A percentile compares a stretch with the other conserved stretches of the same genome.
These are phyloP conservation scores for Intellagama lesueurii DNA, from an alignment of 2,797 vertebrate species.

Conservation along the genomic window DNA sequence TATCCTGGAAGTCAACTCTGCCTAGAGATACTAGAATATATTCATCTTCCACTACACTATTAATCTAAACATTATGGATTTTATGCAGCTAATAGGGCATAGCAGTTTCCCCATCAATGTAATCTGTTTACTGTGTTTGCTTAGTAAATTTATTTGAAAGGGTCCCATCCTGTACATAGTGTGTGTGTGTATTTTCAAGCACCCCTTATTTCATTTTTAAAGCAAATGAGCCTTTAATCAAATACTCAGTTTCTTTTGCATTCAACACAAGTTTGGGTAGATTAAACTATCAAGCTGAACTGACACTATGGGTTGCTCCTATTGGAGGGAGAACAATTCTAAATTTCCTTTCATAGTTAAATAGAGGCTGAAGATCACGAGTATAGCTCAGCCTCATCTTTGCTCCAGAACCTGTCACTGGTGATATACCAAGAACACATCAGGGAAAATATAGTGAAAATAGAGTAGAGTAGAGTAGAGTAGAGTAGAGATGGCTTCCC, in stretches of 20 bases:
- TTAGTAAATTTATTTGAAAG: neutral
- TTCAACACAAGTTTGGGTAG: too few relatives aligned
- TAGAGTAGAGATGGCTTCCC: too few relatives aligned
- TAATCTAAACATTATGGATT: neutral
- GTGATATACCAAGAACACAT: neutral
- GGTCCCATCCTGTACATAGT: neutral
- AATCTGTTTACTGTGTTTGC: neutral
- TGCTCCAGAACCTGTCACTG: neutral
- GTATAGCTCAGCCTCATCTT: neutral
- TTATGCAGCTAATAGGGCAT: conserved; percentile 6
- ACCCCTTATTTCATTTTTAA: neutral
- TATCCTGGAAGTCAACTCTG: neutral
- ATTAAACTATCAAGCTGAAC: neutral
- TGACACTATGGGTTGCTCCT: neutral
- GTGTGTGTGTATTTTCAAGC: neutral
- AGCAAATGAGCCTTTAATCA: neutral
- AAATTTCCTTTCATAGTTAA: neutral
- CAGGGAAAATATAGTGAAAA: neutral
- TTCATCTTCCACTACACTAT: neutral
- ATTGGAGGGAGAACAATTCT: neutral
- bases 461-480: too few relatives aligned
- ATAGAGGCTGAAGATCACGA: neutral
- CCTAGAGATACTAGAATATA: neutral
- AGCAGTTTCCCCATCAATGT: neutral
- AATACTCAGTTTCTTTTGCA: neutral